Evolutionary conservation across 2,888 invertebrate genomes (phyloP), one percentile per base, ranked within the genome.

Genomic region (Thelaira solivaga): DNA sequence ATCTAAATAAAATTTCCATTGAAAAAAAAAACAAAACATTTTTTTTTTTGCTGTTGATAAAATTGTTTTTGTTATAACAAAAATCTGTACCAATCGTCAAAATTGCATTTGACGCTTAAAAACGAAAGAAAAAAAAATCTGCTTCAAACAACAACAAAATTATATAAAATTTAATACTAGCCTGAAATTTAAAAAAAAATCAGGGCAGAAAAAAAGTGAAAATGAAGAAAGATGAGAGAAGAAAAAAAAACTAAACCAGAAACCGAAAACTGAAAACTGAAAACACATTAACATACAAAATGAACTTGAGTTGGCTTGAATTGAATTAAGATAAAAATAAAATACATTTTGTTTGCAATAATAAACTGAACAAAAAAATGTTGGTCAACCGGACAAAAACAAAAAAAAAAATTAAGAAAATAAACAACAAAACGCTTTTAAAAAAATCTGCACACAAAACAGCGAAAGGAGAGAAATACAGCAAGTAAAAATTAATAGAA

Each of bases 281-380:
- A 75, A 31, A 61, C 51, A 69, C 61, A 73, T 73, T 77, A 77
- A 77, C 77, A 74, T 45, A 74, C 51, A 69, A 78, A 78, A 65
- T 78, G 78, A 78, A 78, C 78, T 78, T 78, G 78, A 74, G 78
- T 74, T 72, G 45, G 67, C 41, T 53, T n/a, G 31, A 73, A 53
- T 16, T 34, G 10, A 57, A 53, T 29, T 13, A 39, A 67, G 61
- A 41, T 41, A 22, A 47, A 16, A 22, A 59, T 16, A 45, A 29
- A 31, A 24, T n/a, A 6, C 4, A 67, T 3, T 16, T 39, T 31
- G 65, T 76, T 72, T 73, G 67, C 73, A 73, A 51, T 41, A 77
- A 64, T 18, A 55, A 51, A 59, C 26, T 57, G 43, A n/a, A 31
- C 57, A 29, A 45, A 65, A 62, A 72, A 77, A 77, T 73, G 49